phyloP scores from a whole-genome alignment of 2,888 invertebrate species.

The Syrphus vitripennis region DNA sequence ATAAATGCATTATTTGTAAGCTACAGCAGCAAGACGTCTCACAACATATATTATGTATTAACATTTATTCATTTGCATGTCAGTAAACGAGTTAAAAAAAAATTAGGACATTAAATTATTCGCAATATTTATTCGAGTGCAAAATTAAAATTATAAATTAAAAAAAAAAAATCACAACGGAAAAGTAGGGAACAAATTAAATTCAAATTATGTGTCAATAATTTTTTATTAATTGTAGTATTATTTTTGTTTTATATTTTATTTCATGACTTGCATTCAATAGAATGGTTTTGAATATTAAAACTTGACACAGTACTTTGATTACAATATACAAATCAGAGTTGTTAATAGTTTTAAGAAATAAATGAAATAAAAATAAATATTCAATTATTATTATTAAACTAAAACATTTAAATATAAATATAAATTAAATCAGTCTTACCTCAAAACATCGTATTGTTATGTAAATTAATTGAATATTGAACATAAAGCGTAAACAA shows the following conservation, averaged over 20 bases:
- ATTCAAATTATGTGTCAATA: constrained; percentile 65
- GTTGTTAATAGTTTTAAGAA: constrained; percentile 62
- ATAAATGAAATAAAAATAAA: constrained; percentile 38
- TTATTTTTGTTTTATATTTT: constrained; percentile 55
- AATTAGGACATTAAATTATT: constrained; percentile 59
- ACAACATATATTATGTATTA: constrained; percentile 73
- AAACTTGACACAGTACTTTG: constrained; percentile 66
- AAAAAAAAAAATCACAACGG: constrained; percentile 55
- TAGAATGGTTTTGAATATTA: constrained; percentile 36
- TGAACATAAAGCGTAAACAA: constrained; percentile 58
- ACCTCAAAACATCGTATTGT: constrained; percentile 72
- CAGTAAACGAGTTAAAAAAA: constrained; percentile 59
- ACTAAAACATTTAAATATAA: constrained; percentile 69
- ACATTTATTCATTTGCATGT: constrained; percentile 60
- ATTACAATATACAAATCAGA: constrained; percentile 65
- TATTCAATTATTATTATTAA: constrained; percentile 53
- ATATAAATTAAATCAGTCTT: constrained; percentile 72
- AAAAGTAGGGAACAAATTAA: constrained; percentile 57
- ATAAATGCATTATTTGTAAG: constrained; percentile 63
- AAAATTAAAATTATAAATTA: constrained; percentile 39
- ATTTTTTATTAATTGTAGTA: neutral
- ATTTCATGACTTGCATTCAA: constrained; percentile 61
- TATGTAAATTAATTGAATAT: constrained; percentile 60
- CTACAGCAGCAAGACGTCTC: constrained; percentile 72
- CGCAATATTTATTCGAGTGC: constrained; percentile 59